phyloP scores from a whole-genome alignment of 2,797 vertebrate species.

The Ptychobarbus kaznakovi region DNA sequence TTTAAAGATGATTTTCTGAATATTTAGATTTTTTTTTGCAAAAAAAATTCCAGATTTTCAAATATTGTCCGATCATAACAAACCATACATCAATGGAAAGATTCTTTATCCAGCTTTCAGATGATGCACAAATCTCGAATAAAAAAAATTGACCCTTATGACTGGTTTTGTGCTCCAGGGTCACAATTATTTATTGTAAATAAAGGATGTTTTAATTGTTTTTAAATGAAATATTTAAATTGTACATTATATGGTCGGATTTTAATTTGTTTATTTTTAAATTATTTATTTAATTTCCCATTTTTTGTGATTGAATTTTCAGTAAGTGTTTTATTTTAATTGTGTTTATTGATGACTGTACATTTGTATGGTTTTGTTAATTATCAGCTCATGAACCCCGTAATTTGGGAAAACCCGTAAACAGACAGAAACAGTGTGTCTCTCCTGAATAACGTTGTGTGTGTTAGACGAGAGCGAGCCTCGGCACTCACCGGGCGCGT shows the following conservation, averaged over 20 bases:
- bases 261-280: neutral
- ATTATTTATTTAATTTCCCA: neutral
- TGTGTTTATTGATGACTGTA: neutral
- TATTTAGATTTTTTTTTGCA: no score
- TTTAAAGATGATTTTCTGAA: no score
- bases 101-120: no score
- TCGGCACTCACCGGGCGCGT: conserved; percentile 82
- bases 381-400: no score
- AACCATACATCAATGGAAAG: no score
- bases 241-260: neutral
- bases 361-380: no score
- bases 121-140: no score
- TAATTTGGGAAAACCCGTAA: neutral
- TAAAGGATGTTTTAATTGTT: neutral
- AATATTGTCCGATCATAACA: no score
- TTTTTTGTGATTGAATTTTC: neutral
- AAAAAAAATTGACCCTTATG: no score
- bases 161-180: no score
- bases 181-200: no score
- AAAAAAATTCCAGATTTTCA: no score
- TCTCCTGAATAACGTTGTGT: neutral
- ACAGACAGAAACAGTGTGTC: neutral
- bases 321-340: neutral
- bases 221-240: neutral
- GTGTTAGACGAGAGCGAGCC: neutral